Evolutionary conservation across 1,140 invertebrate genomes (phyloP).

Genomic region (Lepidurus arcticus): DNA sequence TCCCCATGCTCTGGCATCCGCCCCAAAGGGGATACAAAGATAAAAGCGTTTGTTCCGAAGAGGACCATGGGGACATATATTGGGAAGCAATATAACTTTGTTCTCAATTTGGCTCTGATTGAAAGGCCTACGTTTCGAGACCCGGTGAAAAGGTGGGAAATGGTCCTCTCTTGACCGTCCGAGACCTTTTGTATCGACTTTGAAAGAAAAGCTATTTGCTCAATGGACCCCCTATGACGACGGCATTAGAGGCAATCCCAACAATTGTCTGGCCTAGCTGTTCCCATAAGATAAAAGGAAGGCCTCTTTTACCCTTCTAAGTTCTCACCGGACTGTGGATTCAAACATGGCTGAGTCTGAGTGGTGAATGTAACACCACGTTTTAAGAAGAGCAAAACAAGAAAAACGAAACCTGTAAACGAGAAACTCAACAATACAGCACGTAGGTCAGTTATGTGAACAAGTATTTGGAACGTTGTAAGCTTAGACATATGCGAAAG

Average conservation of each 20-base stretch:
- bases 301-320: background rate
- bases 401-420: background rate
- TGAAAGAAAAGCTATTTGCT: background rate
- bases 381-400: background rate
- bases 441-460: no score
- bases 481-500: no score
- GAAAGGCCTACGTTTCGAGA: background rate
- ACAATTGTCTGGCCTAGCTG: conserved; percentile 3
- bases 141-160: background rate
- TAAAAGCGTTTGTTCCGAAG: background rate
- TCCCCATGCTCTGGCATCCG: background rate
- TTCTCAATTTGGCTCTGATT: conserved; percentile 8
- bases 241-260: conserved; percentile 1
- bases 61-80: background rate
- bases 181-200: background rate
- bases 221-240: background rate
- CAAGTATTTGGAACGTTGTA: no score
- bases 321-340: background rate
- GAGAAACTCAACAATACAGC: no score
- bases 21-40: background rate
- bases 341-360: background rate
- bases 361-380: background rate
- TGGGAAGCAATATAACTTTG: background rate
- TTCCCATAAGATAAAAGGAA: background rate
- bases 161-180: background rate